Conservation (phyloP, 2,113 vertebrate genomes). For the Microcebus ravelobensis region DNA sequence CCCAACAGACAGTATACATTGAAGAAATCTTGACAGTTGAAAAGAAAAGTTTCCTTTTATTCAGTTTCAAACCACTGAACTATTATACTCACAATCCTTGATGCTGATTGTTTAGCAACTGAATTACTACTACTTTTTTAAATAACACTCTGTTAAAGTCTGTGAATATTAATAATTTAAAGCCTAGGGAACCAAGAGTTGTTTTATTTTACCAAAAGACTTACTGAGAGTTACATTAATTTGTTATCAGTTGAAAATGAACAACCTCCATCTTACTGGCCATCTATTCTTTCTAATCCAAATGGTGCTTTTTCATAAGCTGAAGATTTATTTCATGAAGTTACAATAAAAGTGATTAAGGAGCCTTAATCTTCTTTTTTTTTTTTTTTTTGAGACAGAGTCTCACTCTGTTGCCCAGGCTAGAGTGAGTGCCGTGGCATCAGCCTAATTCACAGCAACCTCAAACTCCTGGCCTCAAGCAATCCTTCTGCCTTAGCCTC, state of each 20-base stretch:
- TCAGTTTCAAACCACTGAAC: background rate
- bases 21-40: background rate
- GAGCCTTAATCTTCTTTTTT: background rate
- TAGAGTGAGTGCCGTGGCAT: too few relatives aligned
- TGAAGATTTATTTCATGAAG: slow-evolving; percentile 45
- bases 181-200: background rate
- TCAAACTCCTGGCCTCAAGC: too few relatives aligned
- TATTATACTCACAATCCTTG: background rate
- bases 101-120: background rate
- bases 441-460: too few relatives aligned
- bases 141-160: background rate
- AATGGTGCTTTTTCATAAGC: slow-evolving; percentile 38
- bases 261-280: background rate
- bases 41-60: slow-evolving; percentile 8
- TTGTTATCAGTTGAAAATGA: background rate
- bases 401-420: too few relatives aligned
- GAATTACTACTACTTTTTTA: slow-evolving; percentile 19
- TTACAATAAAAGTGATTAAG: slow-evolving; percentile 37
- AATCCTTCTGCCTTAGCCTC: too few relatives aligned
- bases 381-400: too few relatives aligned
- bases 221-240: background rate
- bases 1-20: background rate
- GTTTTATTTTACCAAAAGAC: background rate
- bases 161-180: slow-evolving; percentile 39
- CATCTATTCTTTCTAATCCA: slow-evolving; percentile 1